Evolutionary conservation across 2,113 vertebrate genomes (phyloP), one percentile per base, ranked within the genome.

Genomic region (Campylomormyrus tamandua): DNA sequence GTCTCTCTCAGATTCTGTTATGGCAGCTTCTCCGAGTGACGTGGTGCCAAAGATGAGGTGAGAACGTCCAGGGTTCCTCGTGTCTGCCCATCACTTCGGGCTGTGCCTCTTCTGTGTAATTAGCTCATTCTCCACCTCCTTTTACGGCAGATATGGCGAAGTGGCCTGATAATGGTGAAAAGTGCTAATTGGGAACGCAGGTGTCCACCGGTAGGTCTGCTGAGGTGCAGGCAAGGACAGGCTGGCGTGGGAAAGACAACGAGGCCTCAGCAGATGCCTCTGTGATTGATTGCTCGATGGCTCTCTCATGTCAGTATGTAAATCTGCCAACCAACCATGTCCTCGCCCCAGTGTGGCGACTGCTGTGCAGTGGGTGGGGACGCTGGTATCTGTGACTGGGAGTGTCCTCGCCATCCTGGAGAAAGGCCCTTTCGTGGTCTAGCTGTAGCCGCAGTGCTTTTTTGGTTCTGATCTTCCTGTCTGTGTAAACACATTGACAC

Each of bases 151-250:
- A 90, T 85, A 77, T 77, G 35, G 74, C 6, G 74, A 80, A 90
- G 45, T 88, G 56, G 90, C 92, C 70, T 90, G 91, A 93, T 93
- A 90, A 92, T 17, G 52, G 77, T 92, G 91, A 92, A 90, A 91
- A 70, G 91, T 90, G 90, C 74, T 80, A 80, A 42, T 42, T 39
- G 11, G 74, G 74, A 80, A 42, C 2, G 39, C 35, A 5, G 35
- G 74, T 80, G 31, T 42, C 74, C 35, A 80, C 35, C 17, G 31
- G 74, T 15, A 62, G n/a, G 45, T 13, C 45, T 58, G 86, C 66
- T 77, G 62, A 89, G 58, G 46, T 77, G 42, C 42, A 48, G 87
- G 58, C 42, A 24, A 48, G 42, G 45, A 66, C 42, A 27, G 46
- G 62, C 74, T 24, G 46, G 45, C 27, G 21, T 42, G 52, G 62